Evolutionary conservation across 2,113 vertebrate species (phyloP), one percentile per base, ranked within the genome.

Genomic region (Malaclemys terrapin): DNA sequence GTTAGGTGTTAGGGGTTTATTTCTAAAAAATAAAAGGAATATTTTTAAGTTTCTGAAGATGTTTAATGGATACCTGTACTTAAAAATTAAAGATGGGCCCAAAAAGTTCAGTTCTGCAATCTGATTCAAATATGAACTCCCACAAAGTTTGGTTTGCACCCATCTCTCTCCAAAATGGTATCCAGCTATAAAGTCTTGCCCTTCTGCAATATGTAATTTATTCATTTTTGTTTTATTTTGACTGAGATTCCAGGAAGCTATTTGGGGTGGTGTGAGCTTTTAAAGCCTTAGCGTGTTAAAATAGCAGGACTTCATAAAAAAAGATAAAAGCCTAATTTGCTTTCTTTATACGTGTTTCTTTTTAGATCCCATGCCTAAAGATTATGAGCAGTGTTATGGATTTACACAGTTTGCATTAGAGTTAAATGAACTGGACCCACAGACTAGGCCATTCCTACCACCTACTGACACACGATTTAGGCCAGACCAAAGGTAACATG

Each of bases 331-430:
- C 50, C 88, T 84, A 49, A 79, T 1, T 89, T 47, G 5, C 78
- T n/a, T 75, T 93, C 19, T 89, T 56, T 65, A 88, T 90, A 54
- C 53, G 31, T 81, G 42, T 6, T 38, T 24, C 81, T 78, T 42
- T 98, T 79, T 93, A 99, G 99, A 99, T 97, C 97, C 98, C 0
- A 99, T 99, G 98, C 99, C 99, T 35, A 98, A 98, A 59, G 98
- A 98, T 93, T 97, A 98, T n/a, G 99, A 99, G 86, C 98, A 99
- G 88, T 99, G 99, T 97, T 99, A 99, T 24, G 99, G 99, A 91
- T 99, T 99, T 96, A 99, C 99, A 35, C 99, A 99, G 65, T 99
- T 99, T 98, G 99, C 99, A 42, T 95, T 99, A 88, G 99, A 99
- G 96, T 98, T 99, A 94, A 99, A 99, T 88, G 99, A 99, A 97